Percentiles rank a stretch among this genome's conserved stretches.
phyloP scores from a whole-genome alignment of 2,888 invertebrate species.

The Cepaea hortensis region DNA sequence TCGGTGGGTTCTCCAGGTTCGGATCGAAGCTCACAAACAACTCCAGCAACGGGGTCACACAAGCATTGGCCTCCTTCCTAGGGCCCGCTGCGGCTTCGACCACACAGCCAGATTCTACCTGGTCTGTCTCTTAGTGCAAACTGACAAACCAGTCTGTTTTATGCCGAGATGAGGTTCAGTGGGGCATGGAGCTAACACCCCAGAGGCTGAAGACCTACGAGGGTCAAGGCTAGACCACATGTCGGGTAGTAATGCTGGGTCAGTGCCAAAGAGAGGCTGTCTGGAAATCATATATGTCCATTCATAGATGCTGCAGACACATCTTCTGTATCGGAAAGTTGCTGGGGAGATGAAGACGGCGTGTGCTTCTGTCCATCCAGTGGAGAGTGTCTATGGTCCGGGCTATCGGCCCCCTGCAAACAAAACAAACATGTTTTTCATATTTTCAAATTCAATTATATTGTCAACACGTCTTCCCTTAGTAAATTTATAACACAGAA shows the following conservation, averaged over 20 bases:
- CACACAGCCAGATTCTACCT: too few species aligned
- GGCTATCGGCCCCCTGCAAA: slow-evolving; percentile 36
- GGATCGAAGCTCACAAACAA: too few species aligned
- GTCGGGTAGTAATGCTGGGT: background rate
- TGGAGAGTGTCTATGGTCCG: slow-evolving; percentile 34
- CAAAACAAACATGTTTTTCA: background rate
- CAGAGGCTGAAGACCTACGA: background rate
- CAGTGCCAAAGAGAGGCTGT: background rate
- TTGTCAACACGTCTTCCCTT: background rate
- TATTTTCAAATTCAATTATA: background rate
- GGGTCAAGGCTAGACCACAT: background rate
- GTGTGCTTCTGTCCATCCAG: background rate
- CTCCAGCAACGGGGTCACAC: too few species aligned
- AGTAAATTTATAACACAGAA: too few species aligned
- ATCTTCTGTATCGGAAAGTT: slow-evolving; percentile 15
- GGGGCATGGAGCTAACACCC: background rate
- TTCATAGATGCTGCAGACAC: background rate
- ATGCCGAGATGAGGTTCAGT: background rate
- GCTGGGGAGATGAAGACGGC: slow-evolving; percentile 31
- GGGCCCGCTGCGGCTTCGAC: too few species aligned
- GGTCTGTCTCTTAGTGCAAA: too few species aligned
- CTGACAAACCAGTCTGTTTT: too few species aligned
- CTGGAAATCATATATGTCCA: slow-evolving; percentile 30
- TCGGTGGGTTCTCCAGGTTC: too few species aligned
- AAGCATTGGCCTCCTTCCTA: too few species aligned